These are phyloP conservation scores for Platyrinchus mystaceus DNA, from an alignment of 2,797 vertebrate genomes.

Conservation along the genomic window DNA sequence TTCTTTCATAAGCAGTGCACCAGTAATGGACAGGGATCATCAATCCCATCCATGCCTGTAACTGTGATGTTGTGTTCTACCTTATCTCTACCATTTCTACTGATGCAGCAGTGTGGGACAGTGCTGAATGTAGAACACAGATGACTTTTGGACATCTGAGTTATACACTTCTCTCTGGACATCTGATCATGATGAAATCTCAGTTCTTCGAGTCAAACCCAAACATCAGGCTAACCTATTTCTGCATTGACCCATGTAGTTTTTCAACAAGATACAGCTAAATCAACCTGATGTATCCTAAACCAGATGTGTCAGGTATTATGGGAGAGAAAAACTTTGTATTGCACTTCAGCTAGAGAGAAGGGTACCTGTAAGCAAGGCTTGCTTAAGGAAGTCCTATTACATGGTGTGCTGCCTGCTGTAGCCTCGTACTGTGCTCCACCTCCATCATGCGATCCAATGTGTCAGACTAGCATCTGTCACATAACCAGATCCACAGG, in stretches of 20 bases:
- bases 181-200: neutral
- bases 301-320: neutral
- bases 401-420: neutral
- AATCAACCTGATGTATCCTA: neutral
- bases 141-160: neutral
- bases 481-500: constrained; percentile 1
- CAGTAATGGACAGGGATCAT: neutral
- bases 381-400: neutral
- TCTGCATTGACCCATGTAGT: neutral
- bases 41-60: neutral
- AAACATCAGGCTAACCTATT: neutral
- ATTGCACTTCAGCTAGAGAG: neutral
- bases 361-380: neutral
- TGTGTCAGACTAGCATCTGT: neutral
- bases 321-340: neutral
- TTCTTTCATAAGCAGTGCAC: neutral
- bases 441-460: neutral
- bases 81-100: neutral
- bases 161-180: neutral
- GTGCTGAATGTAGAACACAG: neutral
- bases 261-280: neutral
- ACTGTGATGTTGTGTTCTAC: neutral
- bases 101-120: neutral
- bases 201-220: neutral
- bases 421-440: neutral